Percentiles rank a stretch among this genome's conserved stretches.
These are phyloP conservation scores for Python bivittatus DNA, from an alignment of 2,113 vertebrate genomes.

Conservation along the genomic window DNA sequence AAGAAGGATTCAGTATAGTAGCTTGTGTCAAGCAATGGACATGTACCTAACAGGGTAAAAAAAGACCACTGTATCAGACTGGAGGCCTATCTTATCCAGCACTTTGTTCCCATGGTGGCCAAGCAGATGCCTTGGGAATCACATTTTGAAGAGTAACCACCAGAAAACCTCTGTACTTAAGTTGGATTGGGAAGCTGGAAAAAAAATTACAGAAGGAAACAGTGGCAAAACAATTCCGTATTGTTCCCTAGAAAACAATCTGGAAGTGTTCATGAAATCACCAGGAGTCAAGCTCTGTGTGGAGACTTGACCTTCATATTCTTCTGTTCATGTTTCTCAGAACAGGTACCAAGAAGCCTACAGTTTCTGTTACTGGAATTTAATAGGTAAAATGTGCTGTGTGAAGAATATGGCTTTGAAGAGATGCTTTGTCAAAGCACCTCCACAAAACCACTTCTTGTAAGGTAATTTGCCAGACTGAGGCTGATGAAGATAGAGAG, in stretches of 20 bases:
- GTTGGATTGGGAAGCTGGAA: neutral
- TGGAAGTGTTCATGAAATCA: neutral
- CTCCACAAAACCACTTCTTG: neutral
- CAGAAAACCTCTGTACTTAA: neutral
- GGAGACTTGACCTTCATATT: neutral
- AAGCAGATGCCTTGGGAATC: neutral
- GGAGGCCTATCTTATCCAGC: neutral
- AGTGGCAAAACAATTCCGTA: neutral
- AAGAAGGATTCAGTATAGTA: neutral
- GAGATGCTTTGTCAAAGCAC: neutral
- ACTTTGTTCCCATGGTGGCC: neutral
- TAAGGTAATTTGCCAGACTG: neutral
- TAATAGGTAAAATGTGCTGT: neutral
- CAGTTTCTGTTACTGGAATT: neutral
- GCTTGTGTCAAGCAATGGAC: neutral
- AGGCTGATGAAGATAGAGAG: neutral
- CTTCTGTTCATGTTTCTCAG: neutral
- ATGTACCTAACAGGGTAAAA: neutral
- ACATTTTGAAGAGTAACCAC: neutral
- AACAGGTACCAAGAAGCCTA: neutral
- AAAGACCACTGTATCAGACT: neutral
- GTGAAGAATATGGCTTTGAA: neutral
- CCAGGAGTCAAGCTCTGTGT: neutral
- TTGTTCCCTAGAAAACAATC: neutral
- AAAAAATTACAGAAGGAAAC: neutral